Evolutionary conservation across 2,113 vertebrate species (phyloP).

Genomic region (Anhinga rufa): DNA sequence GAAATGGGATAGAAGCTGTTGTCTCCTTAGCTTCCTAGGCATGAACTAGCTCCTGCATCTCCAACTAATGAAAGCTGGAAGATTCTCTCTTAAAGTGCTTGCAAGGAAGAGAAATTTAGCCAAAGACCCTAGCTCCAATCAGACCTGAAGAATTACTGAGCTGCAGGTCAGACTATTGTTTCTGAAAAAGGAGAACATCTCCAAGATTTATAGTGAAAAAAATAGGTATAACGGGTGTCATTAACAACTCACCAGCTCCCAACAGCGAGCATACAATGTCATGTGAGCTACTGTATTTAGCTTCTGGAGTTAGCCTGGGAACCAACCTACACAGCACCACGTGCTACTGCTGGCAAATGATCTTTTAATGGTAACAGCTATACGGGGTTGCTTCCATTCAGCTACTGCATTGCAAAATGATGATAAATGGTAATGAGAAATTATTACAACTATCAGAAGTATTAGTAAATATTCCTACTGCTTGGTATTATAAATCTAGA

Average conservation of each 20-base stretch:
- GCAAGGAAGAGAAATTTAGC: not conserved
- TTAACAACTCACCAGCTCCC: conserved; percentile 21
- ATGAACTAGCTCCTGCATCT: not conserved
- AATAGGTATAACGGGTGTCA: not conserved
- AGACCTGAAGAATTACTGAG: conserved; percentile 60
- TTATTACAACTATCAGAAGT: conserved; percentile 2
- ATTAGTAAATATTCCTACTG: conserved; percentile 32
- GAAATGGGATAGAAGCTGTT: not conserved
- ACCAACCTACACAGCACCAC: conserved; percentile 4
- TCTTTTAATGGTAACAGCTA: conserved; percentile 50
- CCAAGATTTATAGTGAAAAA: not conserved
- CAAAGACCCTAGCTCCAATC: not conserved
- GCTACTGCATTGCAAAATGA: conserved; percentile 5
- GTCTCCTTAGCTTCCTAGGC: not conserved
- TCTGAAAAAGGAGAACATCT: not conserved
- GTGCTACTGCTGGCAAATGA: conserved; percentile 44
- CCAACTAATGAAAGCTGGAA: conserved; percentile 24
- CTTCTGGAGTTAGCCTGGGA: not conserved
- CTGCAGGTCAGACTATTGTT: conserved; percentile 51
- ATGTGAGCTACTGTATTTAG: not conserved
- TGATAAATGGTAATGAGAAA: conserved; percentile 46
- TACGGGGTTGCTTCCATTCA: conserved; percentile 1
- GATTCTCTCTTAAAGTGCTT: conserved; percentile 18
- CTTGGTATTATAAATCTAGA: conserved; percentile 4
- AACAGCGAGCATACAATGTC: not conserved